phyloP scores from a whole-genome alignment of 2,113 vertebrate species.

The Chaenocephalus aceratus region DNA sequence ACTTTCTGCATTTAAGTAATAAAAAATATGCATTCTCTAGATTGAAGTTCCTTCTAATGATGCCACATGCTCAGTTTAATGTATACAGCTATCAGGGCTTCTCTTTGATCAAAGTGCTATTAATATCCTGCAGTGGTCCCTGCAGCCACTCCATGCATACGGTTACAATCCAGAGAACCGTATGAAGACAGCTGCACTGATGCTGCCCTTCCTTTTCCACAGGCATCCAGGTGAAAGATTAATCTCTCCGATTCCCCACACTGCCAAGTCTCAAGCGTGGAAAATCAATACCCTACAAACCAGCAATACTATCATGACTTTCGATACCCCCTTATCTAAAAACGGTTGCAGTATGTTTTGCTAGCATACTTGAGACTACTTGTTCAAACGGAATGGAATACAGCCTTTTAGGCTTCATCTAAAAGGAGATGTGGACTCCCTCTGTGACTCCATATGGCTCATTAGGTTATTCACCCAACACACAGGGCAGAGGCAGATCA shows the following conservation, averaged over 20 bases:
- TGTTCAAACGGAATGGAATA: conserved; percentile 32
- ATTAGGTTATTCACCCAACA: conserved; percentile 39
- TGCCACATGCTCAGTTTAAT: conserved; percentile 3
- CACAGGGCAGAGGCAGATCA: conserved; percentile 7
- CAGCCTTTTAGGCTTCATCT: conserved; percentile 56
- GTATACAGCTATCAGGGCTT: conserved; percentile 45
- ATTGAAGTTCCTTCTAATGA: conserved; percentile 31
- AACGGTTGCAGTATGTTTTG: conserved; percentile 25
- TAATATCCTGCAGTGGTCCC: conserved; percentile 65
- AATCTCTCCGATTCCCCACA: conserved; percentile 24
- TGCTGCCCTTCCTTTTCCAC: conserved; percentile 22
- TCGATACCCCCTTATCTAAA: conserved; percentile 12
- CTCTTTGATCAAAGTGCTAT: conserved; percentile 66
- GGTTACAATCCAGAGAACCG: conserved; percentile 36
- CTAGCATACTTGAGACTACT: background rate
- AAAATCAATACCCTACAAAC: conserved; percentile 63
- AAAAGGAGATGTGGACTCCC: conserved; percentile 37
- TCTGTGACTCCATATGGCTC: conserved; percentile 61
- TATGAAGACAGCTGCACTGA: conserved; percentile 42
- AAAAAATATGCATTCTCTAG: conserved; percentile 8
- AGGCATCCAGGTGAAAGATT: conserved; percentile 22
- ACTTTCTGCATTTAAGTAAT: conserved; percentile 6
- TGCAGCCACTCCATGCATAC: conserved; percentile 48
- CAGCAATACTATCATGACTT: conserved; percentile 40
- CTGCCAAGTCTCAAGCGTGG: conserved; percentile 28